These are phyloP conservation scores for Anastatus disparis DNA, from an alignment of 1,140 invertebrate species.

Conservation along the genomic window DNA sequence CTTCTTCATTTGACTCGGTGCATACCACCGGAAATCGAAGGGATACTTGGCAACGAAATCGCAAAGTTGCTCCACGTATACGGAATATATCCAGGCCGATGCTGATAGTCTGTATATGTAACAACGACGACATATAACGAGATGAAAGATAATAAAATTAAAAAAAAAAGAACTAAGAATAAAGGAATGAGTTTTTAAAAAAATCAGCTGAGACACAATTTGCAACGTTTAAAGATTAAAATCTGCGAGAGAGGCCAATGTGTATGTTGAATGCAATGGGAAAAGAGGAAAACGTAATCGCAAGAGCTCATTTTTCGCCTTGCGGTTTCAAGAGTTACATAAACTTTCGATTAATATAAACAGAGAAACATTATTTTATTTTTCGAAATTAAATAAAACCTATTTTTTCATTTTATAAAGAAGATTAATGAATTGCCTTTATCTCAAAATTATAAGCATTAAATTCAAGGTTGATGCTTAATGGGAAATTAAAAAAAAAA, in stretches of 20 bases:
- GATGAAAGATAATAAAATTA: slow-evolving; percentile 18
- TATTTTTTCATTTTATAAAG: too few species aligned
- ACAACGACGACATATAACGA: slow-evolving; percentile 2
- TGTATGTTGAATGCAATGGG: not conserved
- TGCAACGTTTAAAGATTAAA: slow-evolving; percentile 34
- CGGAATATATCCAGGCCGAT: slow-evolving; percentile 40
- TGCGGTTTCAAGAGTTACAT: too few species aligned
- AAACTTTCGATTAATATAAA: too few species aligned
- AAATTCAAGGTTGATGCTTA: too few species aligned
- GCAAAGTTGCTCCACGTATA: slow-evolving; percentile 40
- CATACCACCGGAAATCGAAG: slow-evolving; percentile 36
- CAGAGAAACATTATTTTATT: too few species aligned
- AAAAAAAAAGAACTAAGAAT: not conserved
- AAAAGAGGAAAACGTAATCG: too few species aligned
- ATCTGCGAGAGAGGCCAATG: not conserved
- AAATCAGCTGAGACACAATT: slow-evolving; percentile 37
- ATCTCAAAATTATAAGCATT: too few species aligned
- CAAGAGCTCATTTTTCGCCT: too few species aligned
- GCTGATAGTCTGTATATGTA: too few species aligned
- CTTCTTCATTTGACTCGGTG: slow-evolving; percentile 35
- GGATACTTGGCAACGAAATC: slow-evolving; percentile 41
- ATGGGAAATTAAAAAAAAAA: too few species aligned
- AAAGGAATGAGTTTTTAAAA: not conserved
- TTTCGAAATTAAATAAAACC: too few species aligned
- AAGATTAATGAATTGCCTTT: too few species aligned